Evolutionary conservation across 2,113 vertebrate species (phyloP), one percentile per base, ranked within the genome.

Genomic region (Hyperopisus bebe): DNA sequence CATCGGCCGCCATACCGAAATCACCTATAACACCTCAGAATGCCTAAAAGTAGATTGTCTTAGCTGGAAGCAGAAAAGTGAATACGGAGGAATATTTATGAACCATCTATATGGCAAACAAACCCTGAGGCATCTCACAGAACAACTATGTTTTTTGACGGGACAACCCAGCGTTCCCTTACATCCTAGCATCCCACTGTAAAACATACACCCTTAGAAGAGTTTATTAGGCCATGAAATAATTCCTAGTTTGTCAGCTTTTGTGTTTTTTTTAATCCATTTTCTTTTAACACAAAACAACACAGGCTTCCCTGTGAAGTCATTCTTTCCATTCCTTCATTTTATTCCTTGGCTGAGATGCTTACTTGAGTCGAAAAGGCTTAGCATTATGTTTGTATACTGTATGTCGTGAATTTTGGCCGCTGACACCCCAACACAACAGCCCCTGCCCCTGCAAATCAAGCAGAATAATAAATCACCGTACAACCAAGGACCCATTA

Each of bases 321-420:
- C 91, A 94, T 48, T 93, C 92, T 94, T 95, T 94, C 95, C 93
- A 93, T 93, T 93, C 88, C 90, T 92, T 94, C 92, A 93, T 90
- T 86, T 93, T 92, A 92, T 92, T 90, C 91, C 93, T 92, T 90
- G 46, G 31, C 90, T 91, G 90, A 92, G 92, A 94, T 92, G 89
- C 91, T 91, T 87, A 88, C 70, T 90, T 31, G 62, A 70, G 31
- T 46, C 1, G 44, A 70, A 91, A 89, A 27, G 47, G 42, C 89
- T 90, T 84, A 1, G 8, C 42, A 27, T 48, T 50, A 70, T 91
- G 91, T 94, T 91, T 91, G 92, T 90, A 90, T 31, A 91, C 91
- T 90, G 90, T 50, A 92, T 90, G 91, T 55, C 92, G 93, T 94
- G 93, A 93, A 93, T 92, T 94, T 94, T 95, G 94, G 95, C 95